Evolutionary conservation across 1,140 invertebrate genomes (phyloP), one percentile per base, ranked within the genome.

Genomic region (Habropoda laboriosa): DNA sequence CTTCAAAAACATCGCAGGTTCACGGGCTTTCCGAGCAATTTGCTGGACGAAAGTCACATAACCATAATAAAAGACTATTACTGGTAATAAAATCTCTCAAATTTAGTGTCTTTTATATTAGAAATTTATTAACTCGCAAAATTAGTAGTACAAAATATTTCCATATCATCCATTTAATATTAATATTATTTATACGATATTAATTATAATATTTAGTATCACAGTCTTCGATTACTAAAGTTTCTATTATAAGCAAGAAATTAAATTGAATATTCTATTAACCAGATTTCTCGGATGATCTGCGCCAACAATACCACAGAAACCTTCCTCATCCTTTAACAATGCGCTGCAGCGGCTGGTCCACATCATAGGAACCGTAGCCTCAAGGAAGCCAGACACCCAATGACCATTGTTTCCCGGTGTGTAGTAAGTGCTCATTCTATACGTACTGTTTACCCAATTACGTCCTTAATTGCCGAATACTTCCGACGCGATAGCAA

Each of bases 1-100:
- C 67, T 76, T 88, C 82, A 86, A 89, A 89, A 90, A 90, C 86
- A 91, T 84, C 78, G 82, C 70, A 82, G 79, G 75, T 83, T 86
- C 81, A 58, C 53, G 58, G 57, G 71, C 66, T 53, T 60, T 53
- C 51, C 1, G 24, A 21, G 32, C 51, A 53, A 58, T 55, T 66
- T 32, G 21, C 47, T 10, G 32, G 13, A 32, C 32, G 1, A 38
- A 32, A 16, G 27, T 30, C 24, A 45, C 47, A 10, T 10, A 27
- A 30, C 27, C 24, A 16, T 55, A 40, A 61, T n/a, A n/a, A n/a
- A n/a, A n/a, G n/a, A n/a, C n/a, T n/a, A n/a, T n/a, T n/a, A n/a
- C n/a, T n/a, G n/a, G n/a, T n/a, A n/a, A n/a, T n/a, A n/a, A n/a
- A n/a, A n/a, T n/a, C n/a, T n/a, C n/a, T n/a, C n/a, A n/a, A n/a